Percentiles rank a stretch among this genome's conserved stretches.
Conservation (phyloP, 2,888 invertebrate species). For the Chymomyza fuscimana region DNA sequence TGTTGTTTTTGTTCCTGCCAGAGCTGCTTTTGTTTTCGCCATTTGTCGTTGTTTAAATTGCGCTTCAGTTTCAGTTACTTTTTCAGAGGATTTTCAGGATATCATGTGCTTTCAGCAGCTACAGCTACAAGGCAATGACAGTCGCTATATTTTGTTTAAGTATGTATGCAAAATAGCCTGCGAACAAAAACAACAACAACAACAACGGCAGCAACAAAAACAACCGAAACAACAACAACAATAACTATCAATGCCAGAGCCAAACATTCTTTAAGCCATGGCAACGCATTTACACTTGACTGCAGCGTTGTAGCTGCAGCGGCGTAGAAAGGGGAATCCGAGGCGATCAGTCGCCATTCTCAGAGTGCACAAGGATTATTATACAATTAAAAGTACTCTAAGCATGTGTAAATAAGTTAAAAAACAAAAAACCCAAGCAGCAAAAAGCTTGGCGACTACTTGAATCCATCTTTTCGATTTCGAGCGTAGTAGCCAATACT, state of each 20-base stretch:
- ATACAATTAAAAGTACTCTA: too few species aligned
- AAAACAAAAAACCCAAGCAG: too few species aligned
- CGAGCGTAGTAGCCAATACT: too few species aligned
- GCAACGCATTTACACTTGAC: background rate
- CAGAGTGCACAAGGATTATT: too few species aligned
- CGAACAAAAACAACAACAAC: slow-evolving; percentile 15
- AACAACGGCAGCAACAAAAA: slow-evolving; percentile 15
- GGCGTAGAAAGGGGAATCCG: background rate
- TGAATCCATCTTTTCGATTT: too few species aligned
- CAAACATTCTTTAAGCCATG: background rate
- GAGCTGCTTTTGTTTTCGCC: slow-evolving; percentile 15
- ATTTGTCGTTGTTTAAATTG: slow-evolving; percentile 35
- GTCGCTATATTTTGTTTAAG: slow-evolving; percentile 3
- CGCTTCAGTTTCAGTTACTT: slow-evolving; percentile 42
- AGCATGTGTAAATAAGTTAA: too few species aligned
- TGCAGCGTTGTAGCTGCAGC: background rate
- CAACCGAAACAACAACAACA: slow-evolving; percentile 14
- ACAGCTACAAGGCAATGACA: slow-evolving; percentile 13
- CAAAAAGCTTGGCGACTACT: too few species aligned
- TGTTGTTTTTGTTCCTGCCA: slow-evolving; percentile 15
- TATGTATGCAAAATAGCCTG: slow-evolving; percentile 24
- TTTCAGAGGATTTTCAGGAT: slow-evolving; percentile 47
- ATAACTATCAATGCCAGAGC: background rate
- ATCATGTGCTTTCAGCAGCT: slow-evolving; percentile 36
- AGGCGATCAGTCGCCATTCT: too few species aligned